Percentiles rank a stretch among this genome's conserved stretches.
These are phyloP conservation scores for Hetaerina americana DNA, from an alignment of 1,140 invertebrate genomes.

Conservation along the genomic window DNA sequence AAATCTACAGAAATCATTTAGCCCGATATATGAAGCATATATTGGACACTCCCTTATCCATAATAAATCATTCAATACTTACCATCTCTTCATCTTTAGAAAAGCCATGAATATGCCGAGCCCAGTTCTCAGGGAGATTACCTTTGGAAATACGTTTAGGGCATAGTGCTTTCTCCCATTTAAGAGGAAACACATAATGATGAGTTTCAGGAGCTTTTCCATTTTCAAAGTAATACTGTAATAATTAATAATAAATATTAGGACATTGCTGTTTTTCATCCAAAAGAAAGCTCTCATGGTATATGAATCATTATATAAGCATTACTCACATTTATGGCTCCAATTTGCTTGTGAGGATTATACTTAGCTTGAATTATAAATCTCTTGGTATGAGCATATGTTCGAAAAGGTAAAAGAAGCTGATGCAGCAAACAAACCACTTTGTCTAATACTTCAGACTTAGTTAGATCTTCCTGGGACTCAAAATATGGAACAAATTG, in stretches of 20 bases:
- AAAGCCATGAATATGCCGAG: neutral
- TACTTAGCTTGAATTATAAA: neutral
- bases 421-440: neutral
- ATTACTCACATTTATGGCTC: neutral
- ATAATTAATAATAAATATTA: slow-evolving; percentile 6
- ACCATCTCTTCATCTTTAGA: neutral
- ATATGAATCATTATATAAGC: neutral
- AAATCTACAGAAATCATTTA: too few relatives aligned
- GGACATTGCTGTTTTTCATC: too few relatives aligned
- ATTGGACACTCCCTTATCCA: too few relatives aligned
- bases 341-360: neutral
- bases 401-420: neutral
- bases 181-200: slow-evolving; percentile 11
- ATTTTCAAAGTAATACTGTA: slow-evolving; percentile 15
- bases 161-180: slow-evolving; percentile 2
- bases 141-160: neutral
- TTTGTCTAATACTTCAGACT: neutral
- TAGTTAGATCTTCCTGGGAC: neutral
- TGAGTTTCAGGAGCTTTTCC: slow-evolving; percentile 12
- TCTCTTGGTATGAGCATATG: neutral
- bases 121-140: neutral
- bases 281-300: neutral
- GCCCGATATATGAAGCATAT: too few relatives aligned
- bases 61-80: neutral
- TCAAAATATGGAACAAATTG: neutral